These are phyloP conservation scores for Nesoenas mayeri DNA, from an alignment of 2,113 vertebrate genomes.

Conservation along the genomic window DNA sequence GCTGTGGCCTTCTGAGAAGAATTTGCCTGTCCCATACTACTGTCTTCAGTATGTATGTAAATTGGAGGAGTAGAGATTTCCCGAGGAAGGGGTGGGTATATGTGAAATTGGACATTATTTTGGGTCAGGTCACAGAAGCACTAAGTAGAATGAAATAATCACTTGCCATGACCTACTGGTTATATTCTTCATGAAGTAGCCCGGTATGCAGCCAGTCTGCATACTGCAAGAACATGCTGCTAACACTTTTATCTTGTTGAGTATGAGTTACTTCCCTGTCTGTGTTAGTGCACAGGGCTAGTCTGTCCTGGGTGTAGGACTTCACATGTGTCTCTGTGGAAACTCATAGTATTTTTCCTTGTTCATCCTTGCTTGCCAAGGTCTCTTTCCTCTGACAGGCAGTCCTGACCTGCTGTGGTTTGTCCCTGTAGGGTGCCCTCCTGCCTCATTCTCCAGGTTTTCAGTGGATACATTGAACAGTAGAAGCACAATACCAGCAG, in stretches of 20 bases:
- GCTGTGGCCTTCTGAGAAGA: background rate
- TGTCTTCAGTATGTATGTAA: background rate
- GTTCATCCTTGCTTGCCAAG: background rate
- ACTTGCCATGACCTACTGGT: background rate
- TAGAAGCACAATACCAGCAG: background rate
- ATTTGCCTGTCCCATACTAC: background rate
- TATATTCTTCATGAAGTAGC: background rate
- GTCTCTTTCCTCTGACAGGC: background rate
- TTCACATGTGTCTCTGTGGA: background rate
- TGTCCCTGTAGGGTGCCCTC: accelerated
- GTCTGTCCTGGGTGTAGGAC: background rate
- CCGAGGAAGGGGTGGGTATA: background rate
- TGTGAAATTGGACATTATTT: background rate
- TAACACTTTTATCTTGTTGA: background rate
- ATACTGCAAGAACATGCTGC: background rate
- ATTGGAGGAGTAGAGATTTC: background rate
- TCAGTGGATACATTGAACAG: background rate
- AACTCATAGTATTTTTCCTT: background rate
- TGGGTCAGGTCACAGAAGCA: background rate
- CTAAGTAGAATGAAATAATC: background rate
- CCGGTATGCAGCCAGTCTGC: background rate
- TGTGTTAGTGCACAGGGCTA: background rate
- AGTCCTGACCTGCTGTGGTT: background rate
- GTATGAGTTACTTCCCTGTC: background rate
- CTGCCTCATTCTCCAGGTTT: background rate